Conservation (phyloP, 1,140 invertebrate genomes). For the Branchinecta lindahli region DNA sequence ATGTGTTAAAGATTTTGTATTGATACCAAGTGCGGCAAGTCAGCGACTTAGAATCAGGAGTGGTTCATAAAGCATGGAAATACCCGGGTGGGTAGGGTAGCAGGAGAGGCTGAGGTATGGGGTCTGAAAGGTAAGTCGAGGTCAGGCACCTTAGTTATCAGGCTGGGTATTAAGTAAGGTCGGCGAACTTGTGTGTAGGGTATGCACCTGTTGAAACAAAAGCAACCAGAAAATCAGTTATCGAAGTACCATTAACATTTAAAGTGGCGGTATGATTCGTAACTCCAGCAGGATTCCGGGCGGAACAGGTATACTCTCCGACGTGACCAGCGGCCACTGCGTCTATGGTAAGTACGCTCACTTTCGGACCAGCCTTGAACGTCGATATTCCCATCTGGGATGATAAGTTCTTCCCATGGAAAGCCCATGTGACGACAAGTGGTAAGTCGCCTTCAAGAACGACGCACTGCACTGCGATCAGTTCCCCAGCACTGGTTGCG, state of each 20-base stretch:
- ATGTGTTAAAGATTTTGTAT: too few species aligned
- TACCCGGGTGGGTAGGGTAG: too few species aligned
- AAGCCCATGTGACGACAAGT: slow-evolving; percentile 30
- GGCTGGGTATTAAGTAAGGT: too few species aligned
- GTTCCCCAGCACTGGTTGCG: slow-evolving; percentile 35
- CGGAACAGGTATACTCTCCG: slow-evolving; percentile 41
- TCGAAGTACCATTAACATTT: slow-evolving; percentile 45
- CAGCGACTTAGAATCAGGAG: too few species aligned
- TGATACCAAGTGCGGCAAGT: too few species aligned
- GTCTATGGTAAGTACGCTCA: slow-evolving; percentile 35
- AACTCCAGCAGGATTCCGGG: slow-evolving; percentile 34
- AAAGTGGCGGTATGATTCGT: slow-evolving; percentile 40
- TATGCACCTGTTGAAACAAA: too few species aligned
- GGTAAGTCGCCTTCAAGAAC: slow-evolving; percentile 32
- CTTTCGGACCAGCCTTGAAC: slow-evolving; percentile 14
- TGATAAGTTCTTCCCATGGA: slow-evolving; percentile 13
- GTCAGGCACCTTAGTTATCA: too few species aligned
- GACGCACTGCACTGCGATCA: slow-evolving; percentile 28
- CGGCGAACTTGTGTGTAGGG: too few species aligned
- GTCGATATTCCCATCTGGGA: slow-evolving; percentile 21
- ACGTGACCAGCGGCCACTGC: slow-evolving; percentile 41
- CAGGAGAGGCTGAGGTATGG: too few species aligned
- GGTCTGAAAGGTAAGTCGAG: too few species aligned
- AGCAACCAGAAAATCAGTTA: too few species aligned
- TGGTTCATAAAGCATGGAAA: too few species aligned